Percentiles rank a stretch among this genome's conserved stretches.
phyloP scores from a whole-genome alignment of 2,113 vertebrate species.

The Gymnarchus niloticus region DNA sequence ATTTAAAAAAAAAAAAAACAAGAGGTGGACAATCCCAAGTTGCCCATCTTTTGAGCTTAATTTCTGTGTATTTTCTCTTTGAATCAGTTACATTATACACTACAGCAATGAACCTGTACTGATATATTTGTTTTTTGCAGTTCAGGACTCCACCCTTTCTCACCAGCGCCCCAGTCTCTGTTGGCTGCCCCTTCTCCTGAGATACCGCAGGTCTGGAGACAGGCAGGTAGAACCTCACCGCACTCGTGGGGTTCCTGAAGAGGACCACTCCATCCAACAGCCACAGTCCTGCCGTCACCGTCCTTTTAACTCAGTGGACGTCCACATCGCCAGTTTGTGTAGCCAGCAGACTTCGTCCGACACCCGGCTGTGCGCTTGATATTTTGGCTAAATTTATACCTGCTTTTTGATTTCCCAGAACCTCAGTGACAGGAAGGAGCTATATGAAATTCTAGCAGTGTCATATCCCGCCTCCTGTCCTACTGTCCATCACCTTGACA shows the following conservation, averaged over 20 bases:
- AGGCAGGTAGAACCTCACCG: no score
- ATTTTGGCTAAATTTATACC: conserved; percentile 2
- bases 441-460: background rate
- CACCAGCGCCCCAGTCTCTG: no score
- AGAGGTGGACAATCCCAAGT: background rate
- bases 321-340: background rate
- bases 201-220: no score
- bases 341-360: background rate
- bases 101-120: background rate
- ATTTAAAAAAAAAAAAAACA: conserved; percentile 28
- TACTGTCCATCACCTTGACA: background rate
- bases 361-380: background rate
- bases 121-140: background rate
- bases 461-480: background rate
- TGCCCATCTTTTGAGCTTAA: background rate
- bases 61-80: background rate
- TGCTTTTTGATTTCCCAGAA: conserved; percentile 2
- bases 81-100: background rate
- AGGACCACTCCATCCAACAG: background rate
- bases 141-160: background rate
- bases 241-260: background rate
- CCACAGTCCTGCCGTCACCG: background rate
- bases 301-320: background rate
- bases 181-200: background rate
- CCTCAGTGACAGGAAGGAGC: background rate